Percentiles rank a stretch among this genome's conserved stretches.
Conservation (phyloP, 2,888 invertebrate species). For the Nemurella pictetii region DNA sequence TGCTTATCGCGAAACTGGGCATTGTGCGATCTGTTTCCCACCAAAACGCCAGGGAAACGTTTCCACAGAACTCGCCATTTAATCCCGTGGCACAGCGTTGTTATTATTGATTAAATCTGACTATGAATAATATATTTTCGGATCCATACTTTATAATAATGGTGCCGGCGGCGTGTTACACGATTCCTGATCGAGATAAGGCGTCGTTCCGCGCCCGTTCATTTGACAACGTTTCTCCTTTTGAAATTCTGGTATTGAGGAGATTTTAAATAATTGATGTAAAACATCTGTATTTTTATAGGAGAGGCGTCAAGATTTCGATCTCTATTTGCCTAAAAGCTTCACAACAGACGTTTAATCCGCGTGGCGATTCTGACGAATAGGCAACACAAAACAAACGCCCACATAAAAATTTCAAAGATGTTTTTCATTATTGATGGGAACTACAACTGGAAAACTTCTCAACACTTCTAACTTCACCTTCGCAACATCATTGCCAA, state of each 20-base stretch:
- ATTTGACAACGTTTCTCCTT: background rate
- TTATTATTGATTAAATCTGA: background rate
- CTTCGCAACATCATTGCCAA: background rate
- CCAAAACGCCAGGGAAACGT: background rate
- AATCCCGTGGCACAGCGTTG: background rate
- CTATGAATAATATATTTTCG: constrained; percentile 12
- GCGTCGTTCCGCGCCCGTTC: background rate
- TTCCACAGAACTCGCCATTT: background rate
- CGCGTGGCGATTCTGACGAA: background rate
- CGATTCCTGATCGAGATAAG: background rate
- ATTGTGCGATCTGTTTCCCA: background rate
- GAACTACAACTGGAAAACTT: background rate
- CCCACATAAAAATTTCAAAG: background rate
- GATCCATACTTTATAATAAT: constrained; percentile 7
- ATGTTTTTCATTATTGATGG: background rate
- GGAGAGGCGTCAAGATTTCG: background rate
- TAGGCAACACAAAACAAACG: background rate
- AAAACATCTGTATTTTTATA: background rate
- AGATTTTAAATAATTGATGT: background rate
- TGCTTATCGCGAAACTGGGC: no score
- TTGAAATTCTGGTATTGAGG: background rate
- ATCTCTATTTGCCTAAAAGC: background rate
- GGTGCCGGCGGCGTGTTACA: background rate
- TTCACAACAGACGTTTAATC: background rate
- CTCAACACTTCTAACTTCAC: background rate